Evolutionary conservation across 2,888 invertebrate genomes (phyloP).

Genomic region (Argyra leucocephala): DNA sequence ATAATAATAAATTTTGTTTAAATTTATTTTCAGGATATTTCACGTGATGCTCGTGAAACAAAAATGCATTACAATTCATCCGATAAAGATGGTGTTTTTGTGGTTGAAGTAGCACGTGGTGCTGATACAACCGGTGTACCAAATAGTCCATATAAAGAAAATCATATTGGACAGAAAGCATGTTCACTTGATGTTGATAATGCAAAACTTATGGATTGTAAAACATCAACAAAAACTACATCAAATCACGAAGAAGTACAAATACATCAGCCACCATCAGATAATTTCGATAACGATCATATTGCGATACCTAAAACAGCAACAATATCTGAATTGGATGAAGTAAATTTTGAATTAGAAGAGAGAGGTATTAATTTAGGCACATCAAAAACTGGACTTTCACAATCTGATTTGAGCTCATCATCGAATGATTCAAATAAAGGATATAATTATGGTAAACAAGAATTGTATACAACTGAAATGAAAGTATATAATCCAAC

Average conservation of each 20-base stretch:
- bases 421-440: slow-evolving; percentile 62
- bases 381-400: slow-evolving; percentile 63
- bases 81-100: slow-evolving; percentile 64
- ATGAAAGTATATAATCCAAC: slow-evolving; percentile 54
- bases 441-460: slow-evolving; percentile 70
- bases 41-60: slow-evolving; percentile 60
- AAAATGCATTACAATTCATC: slow-evolving; percentile 63
- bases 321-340: slow-evolving; percentile 29
- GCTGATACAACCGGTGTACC: slow-evolving; percentile 33
- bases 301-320: slow-evolving; percentile 26
- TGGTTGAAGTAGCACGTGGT: slow-evolving; percentile 55
- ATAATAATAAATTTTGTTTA: too few species aligned
- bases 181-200: slow-evolving; percentile 42
- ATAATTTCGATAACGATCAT: slow-evolving; percentile 26
- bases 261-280: slow-evolving; percentile 40
- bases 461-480: slow-evolving; percentile 65
- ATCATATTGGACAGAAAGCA: slow-evolving; percentile 27
- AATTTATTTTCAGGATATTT: slow-evolving; percentile 52
- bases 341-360: slow-evolving; percentile 31
- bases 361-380: slow-evolving; percentile 39
- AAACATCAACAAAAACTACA: slow-evolving; percentile 21
- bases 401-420: slow-evolving; percentile 70
- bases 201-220: slow-evolving; percentile 28
- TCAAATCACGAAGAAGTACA: slow-evolving; percentile 41
- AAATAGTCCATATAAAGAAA: slow-evolving; percentile 42